phyloP scores from a whole-genome alignment of 2,797 vertebrate genomes.

The Enteromius unitaeniatus region DNA sequence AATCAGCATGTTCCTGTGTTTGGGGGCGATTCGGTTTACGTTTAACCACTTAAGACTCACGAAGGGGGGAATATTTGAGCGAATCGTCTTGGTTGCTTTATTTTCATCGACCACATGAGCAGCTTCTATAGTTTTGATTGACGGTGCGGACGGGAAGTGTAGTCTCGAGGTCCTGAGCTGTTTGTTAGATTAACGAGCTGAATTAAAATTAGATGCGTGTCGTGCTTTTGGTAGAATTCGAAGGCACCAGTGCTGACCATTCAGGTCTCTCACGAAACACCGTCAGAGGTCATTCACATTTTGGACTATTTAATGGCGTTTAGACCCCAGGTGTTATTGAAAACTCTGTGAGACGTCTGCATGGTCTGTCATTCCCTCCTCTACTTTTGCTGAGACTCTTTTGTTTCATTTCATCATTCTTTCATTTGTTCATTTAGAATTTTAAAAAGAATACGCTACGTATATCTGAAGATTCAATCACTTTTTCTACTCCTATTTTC shows the following conservation, averaged over 20 bases:
- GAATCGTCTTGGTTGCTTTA: conserved; percentile 13
- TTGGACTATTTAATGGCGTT: conserved; percentile 29
- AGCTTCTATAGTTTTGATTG: conserved; percentile 25
- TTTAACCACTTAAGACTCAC: conserved; percentile 1
- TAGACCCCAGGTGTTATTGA: conserved; percentile 67
- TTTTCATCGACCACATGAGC: conserved; percentile 3
- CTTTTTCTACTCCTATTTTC: conserved; percentile 88
- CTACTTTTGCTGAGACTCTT: conserved; percentile 54
- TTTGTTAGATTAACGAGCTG: conserved; percentile 29
- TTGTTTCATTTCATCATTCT: conserved; percentile 58
- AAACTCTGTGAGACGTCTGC: conserved; percentile 70
- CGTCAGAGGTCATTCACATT: conserved; percentile 35
- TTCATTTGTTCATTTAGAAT: conserved; percentile 78
- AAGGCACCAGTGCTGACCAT: conserved; percentile 41
- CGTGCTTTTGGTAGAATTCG: conserved; percentile 38
- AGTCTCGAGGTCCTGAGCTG: conserved; percentile 27
- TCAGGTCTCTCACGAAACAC: conserved; percentile 44
- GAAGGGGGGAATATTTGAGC: neutral
- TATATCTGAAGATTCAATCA: conserved; percentile 85
- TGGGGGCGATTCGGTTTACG: neutral
- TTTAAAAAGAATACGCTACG: conserved; percentile 80
- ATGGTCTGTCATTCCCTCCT: conserved; percentile 68
- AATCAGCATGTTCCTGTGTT: neutral
- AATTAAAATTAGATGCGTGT: conserved; percentile 29
- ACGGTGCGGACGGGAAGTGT: conserved; percentile 24